Base-by-base conservation (phyloP, 2,113 vertebrate species). In the Lycocorax pyrrhopterus region DNA sequence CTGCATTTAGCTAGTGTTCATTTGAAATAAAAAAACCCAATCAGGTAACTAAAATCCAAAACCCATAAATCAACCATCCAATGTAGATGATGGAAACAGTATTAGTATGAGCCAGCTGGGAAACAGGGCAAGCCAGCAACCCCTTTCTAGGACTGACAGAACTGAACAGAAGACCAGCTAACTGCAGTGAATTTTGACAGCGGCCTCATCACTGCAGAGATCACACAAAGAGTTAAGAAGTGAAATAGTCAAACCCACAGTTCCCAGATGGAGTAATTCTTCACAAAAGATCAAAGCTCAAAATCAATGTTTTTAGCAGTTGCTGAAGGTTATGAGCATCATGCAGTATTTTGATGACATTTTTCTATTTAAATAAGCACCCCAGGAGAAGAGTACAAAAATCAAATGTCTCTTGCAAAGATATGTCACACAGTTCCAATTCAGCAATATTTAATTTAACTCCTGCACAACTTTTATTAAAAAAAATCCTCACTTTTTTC, bases 321-420 rank as follows among this genome's bases (percentile, higher is more conserved):
- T 81, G 55, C 62, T 91, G 77, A 93, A 87, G 71, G 53, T 89
- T 95, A 85, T 37, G 49, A 60, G 53, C 53, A 89, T 30, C 3
- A 6, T 76, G 62, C 41, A 87, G 64, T 39, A 92, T 92, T 93
- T 73, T 84, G 47, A 62, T 93, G 87, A 77, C 18, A 19, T 67
- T 95, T 82, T 77, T 75, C 74, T 52, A 73, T 91, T 94, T 90
- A 92, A 87, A 88, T 90, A 88, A 82, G 81, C 30, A 73, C 18
- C 32, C 41, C 43, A 76, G 53, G 63, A 87, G 67, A 75, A 18
- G 26, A 85, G 20, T 46, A 75, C 6, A 79, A 78, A 89, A 93
- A 82, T 58, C 74, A 84, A 93, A 80, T 43, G 33, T 76, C 17
- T 88, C 46, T 74, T 73, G 43, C 67, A 83, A 95, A 88, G 68